Evolutionary conservation across 2,113 vertebrate species (phyloP).

Genomic region (Lagopus muta): DNA sequence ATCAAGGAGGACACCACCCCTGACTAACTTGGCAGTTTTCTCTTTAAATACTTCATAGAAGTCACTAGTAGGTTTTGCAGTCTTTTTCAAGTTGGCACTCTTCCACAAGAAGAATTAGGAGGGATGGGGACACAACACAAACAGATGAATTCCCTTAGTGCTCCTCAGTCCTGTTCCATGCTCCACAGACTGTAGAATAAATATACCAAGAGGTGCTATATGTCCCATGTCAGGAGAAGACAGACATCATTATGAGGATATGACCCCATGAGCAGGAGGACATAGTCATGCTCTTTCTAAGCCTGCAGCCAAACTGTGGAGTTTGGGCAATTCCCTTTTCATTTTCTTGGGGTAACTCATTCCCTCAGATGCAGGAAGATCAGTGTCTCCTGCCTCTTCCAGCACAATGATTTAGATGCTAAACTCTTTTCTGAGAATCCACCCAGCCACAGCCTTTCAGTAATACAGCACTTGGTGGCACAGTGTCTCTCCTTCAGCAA

Average conservation of each 20-base stretch:
- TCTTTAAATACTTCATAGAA: neutral
- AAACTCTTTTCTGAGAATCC: neutral
- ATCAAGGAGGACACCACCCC: neutral
- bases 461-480: neutral
- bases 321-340: conserved; percentile 19
- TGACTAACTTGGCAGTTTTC: neutral
- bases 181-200: neutral
- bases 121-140: neutral
- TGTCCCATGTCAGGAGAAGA: neutral
- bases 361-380: neutral
- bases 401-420: neutral
- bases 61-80: fast-evolving
- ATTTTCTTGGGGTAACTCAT: neutral
- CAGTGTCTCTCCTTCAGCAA: neutral
- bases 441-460: neutral
- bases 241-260: neutral
- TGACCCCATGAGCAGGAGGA: neutral
- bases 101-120: neutral
- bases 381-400: neutral
- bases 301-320: neutral
- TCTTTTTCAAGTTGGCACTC: neutral
- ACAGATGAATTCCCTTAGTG: neutral
- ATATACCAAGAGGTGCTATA: no score
- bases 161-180: neutral
- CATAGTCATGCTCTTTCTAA: neutral